A percentile compares a stretch with the other conserved stretches of the same genome.
phyloP scores from a whole-genome alignment of 2,888 invertebrate genomes.

The Escarpia spicata region DNA sequence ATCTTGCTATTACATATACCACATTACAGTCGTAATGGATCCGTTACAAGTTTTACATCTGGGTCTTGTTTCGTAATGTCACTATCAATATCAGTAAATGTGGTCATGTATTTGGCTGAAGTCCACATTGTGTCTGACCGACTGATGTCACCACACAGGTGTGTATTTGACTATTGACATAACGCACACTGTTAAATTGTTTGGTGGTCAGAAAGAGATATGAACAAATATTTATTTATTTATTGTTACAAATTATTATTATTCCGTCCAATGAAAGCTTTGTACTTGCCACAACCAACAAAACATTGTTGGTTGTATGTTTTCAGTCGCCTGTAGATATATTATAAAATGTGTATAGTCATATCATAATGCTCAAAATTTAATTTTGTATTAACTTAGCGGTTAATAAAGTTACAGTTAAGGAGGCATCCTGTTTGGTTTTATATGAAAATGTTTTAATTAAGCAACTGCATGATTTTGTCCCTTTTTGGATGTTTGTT shows the following conservation, averaged over 20 bases:
- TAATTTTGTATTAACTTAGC: neutral
- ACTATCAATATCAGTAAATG: too few relatives aligned
- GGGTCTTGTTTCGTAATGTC: too few relatives aligned
- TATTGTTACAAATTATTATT: slow-evolving; percentile 13
- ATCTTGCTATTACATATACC: too few relatives aligned
- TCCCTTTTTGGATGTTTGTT: neutral
- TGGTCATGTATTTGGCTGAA: too few relatives aligned
- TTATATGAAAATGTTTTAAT: neutral
- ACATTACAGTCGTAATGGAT: too few relatives aligned
- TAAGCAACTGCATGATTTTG: neutral
- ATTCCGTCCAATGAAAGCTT: neutral
- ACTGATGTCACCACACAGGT: too few relatives aligned
- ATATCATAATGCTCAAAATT: neutral
- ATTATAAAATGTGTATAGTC: neutral
- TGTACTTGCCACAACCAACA: neutral
- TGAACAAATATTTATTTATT: neutral
- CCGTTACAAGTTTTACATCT: too few relatives aligned
- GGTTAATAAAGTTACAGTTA: too few relatives aligned
- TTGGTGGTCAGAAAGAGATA: neutral
- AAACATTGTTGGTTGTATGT: slow-evolving; percentile 4
- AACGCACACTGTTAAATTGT: neutral
- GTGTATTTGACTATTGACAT: neutral
- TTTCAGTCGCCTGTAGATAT: neutral
- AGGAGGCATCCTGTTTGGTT: neutral
- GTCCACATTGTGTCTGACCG: too few relatives aligned